These are phyloP conservation scores for Marronus borbonicus DNA, from an alignment of 2,888 invertebrate species.

Conservation along the genomic window DNA sequence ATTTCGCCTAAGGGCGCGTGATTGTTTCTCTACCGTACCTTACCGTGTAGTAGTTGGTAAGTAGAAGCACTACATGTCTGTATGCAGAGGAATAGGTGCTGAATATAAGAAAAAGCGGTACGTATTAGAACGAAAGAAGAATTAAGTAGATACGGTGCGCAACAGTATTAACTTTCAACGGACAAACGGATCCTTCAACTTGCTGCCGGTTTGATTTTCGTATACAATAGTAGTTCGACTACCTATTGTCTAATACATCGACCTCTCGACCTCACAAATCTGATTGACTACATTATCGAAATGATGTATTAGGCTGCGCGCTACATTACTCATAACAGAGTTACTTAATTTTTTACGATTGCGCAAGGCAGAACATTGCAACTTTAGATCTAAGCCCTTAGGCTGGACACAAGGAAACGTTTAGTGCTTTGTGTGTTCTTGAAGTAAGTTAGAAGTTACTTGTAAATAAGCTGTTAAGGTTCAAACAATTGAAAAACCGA, in stretches of 20 bases:
- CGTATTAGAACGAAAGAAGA: conserved; percentile 1
- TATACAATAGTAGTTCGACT: conserved; percentile 38
- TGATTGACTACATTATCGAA: conserved; percentile 48
- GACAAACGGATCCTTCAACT: conserved; percentile 30
- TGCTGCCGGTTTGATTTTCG: conserved; percentile 4
- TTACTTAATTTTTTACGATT: conserved; percentile 43
- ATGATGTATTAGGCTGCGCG: conserved; percentile 48
- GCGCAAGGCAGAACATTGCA: background rate
- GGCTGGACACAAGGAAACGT: too few relatives aligned
- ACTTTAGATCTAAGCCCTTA: too few relatives aligned
- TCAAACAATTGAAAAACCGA: too few relatives aligned
- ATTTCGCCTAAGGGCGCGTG: conserved; percentile 25
- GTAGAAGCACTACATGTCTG: too few relatives aligned
- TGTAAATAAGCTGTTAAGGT: too few relatives aligned
- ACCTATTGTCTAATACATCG: conserved; percentile 49
- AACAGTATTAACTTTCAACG: conserved; percentile 32
- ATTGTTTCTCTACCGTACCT: conserved; percentile 9
- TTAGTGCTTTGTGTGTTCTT: background rate
- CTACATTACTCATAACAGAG: conserved; percentile 44
- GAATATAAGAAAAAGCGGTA: background rate
- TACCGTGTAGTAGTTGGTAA: too few relatives aligned
- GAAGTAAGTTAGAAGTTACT: background rate
- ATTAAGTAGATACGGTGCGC: background rate
- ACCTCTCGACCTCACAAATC: conserved; percentile 49
- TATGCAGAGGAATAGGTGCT: too few relatives aligned